These are phyloP conservation scores for Synanthedon andrenaeformis DNA, from an alignment of 2,888 invertebrate species.

Conservation along the genomic window DNA sequence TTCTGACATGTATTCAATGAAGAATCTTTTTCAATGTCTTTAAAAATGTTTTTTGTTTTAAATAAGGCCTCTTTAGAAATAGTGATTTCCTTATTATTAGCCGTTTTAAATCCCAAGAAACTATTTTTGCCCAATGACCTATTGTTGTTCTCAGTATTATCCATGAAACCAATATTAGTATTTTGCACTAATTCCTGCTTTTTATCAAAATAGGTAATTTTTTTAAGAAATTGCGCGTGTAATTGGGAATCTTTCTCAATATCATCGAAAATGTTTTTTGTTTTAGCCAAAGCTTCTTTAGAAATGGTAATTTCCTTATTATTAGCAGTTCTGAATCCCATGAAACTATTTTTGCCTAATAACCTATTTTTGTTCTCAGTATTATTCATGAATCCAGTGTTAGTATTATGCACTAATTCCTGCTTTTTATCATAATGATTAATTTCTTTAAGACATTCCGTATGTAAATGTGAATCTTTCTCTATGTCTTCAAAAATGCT, in stretches of 20 bases:
- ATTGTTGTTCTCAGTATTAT: conserved; percentile 32
- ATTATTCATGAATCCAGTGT: background rate
- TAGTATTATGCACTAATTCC: background rate
- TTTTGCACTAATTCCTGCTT: no score
- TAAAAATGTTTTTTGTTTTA: conserved; percentile 29
- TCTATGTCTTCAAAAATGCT: conserved; percentile 4
- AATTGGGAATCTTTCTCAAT: conserved; percentile 3
- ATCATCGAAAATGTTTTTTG: conserved; percentile 27
- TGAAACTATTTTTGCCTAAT: conserved; percentile 3
- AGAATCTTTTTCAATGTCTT: conserved; percentile 11
- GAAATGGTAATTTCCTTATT: conserved; percentile 42
- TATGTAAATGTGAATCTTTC: background rate
- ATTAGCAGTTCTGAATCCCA: conserved; percentile 35
- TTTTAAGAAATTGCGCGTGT: background rate
- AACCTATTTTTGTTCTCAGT: background rate
- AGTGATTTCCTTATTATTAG: conserved; percentile 33
- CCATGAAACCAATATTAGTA: background rate
- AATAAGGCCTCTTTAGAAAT: conserved; percentile 28
- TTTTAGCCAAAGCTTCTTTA: conserved; percentile 22
- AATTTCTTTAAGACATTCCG: background rate
- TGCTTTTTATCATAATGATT: background rate
- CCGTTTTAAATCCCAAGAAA: conserved; percentile 33
- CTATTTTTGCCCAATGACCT: background rate
- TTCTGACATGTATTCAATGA: conserved; percentile 36
- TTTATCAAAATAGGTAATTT: background rate